A percentile compares a stretch with the other conserved stretches of the same genome.
Evolutionary conservation across 2,113 vertebrate species (phyloP).

Genomic region (Pterocles burchelli): DNA sequence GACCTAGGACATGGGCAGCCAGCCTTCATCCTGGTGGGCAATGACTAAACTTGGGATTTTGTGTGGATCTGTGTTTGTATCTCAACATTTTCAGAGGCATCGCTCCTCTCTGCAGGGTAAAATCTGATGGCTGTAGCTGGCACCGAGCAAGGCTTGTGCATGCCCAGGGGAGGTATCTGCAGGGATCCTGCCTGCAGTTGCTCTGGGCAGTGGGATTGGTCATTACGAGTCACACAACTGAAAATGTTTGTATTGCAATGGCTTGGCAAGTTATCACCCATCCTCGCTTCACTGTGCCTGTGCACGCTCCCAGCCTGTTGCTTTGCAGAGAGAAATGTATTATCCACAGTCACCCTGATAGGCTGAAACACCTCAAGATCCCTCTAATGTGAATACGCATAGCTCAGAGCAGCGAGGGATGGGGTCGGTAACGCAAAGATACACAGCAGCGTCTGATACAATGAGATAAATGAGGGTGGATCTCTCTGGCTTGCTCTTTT

Average conservation of each 20-base stretch:
- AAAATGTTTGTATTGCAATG: neutral
- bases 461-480: neutral
- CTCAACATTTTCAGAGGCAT: neutral
- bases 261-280: neutral
- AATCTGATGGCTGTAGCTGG: neutral
- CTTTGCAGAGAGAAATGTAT: neutral
- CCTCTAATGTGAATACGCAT: neutral
- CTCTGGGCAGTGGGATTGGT: neutral
- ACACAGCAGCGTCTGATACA: neutral
- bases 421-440: neutral
- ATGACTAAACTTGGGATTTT: rapidly evolving
- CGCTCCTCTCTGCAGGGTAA: neutral
- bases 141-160: neutral
- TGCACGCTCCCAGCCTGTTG: neutral
- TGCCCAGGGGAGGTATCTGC: neutral
- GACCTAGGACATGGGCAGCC: neutral
- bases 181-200: neutral
- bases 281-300: neutral
- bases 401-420: neutral
- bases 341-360: neutral
- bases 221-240: neutral
- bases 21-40: neutral
- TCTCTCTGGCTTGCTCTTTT: neutral
- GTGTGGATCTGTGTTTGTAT: neutral
- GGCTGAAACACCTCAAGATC: neutral